Percentiles rank a stretch among this genome's conserved stretches.
These are phyloP conservation scores for Ginglymostoma cirratum DNA, from an alignment of 2,113 vertebrate species.

Conservation along the genomic window DNA sequence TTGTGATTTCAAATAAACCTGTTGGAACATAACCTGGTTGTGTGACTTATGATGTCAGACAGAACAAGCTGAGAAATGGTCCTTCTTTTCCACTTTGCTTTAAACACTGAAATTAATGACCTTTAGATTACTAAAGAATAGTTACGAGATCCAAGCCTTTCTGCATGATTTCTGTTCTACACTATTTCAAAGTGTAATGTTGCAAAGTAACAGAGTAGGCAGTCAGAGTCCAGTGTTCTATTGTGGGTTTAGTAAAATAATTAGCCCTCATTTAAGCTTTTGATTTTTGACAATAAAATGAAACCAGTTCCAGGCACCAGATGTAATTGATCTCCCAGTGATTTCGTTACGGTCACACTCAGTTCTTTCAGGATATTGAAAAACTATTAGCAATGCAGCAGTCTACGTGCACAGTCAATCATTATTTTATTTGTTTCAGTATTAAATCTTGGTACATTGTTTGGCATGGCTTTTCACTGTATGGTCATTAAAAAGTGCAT, in stretches of 20 bases:
- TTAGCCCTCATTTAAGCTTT: not conserved
- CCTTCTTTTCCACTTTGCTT: not conserved
- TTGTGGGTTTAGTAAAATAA: not conserved
- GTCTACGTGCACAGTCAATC: not conserved
- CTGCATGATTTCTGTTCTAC: not conserved
- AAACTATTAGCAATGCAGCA: not conserved
- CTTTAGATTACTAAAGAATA: not conserved
- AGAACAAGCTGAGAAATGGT: not conserved
- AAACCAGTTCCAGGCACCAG: not conserved
- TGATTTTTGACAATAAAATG: not conserved
- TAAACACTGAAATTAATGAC: not conserved
- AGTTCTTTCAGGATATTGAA: not conserved
- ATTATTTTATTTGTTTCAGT: not conserved
- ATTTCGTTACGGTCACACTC: not conserved
- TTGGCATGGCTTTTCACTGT: not conserved
- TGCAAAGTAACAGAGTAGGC: not conserved
- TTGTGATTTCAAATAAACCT: too few relatives aligned
- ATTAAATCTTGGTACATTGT: not conserved
- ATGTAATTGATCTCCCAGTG: too few relatives aligned
- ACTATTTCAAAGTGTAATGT: not conserved
- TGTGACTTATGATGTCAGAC: too few relatives aligned
- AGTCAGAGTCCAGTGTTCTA: not conserved
- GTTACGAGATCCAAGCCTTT: not conserved
- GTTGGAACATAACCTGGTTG: too few relatives aligned
- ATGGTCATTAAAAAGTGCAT: not conserved